Evolutionary conservation across 2,888 invertebrate genomes (phyloP).

Genomic region (Craniophora ligustri): DNA sequence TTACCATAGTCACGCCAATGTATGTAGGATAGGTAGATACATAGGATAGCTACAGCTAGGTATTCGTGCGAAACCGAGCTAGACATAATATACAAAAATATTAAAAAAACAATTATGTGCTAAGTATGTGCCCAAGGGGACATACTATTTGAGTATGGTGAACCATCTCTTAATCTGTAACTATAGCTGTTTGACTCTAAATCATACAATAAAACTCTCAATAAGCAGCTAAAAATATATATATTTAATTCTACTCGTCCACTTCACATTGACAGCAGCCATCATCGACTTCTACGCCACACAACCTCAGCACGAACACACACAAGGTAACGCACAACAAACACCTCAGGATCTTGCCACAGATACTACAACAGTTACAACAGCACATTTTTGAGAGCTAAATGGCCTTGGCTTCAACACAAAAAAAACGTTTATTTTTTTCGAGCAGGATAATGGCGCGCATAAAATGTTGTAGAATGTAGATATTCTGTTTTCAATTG

Average conservation of each 20-base stretch:
- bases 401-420: not conserved
- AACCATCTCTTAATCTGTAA: too few relatives aligned
- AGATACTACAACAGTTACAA: conserved; percentile 74
- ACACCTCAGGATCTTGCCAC: conserved; percentile 75
- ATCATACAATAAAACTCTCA: conserved; percentile 26
- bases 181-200: too few relatives aligned
- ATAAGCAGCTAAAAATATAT: conserved; percentile 1
- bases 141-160: too few relatives aligned
- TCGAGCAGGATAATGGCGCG: too few relatives aligned
- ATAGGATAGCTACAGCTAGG: too few relatives aligned
- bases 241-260: conserved; percentile 29
- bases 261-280: conserved; percentile 66
- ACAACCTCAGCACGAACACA: conserved; percentile 74
- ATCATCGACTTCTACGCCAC: conserved; percentile 76
- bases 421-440: not conserved
- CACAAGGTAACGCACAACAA: conserved; percentile 74
- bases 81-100: too few relatives aligned
- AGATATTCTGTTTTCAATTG: not conserved
- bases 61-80: too few relatives aligned
- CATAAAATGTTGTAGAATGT: too few relatives aligned
- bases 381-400: conserved; percentile 68
- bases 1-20: too few relatives aligned
- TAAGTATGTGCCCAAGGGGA: too few relatives aligned
- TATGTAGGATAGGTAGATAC: too few relatives aligned
- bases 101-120: too few relatives aligned